Percentiles rank a stretch among this genome's conserved stretches.
phyloP scores from a whole-genome alignment of 2,888 invertebrate genomes.

The Microdon myrmicae region DNA sequence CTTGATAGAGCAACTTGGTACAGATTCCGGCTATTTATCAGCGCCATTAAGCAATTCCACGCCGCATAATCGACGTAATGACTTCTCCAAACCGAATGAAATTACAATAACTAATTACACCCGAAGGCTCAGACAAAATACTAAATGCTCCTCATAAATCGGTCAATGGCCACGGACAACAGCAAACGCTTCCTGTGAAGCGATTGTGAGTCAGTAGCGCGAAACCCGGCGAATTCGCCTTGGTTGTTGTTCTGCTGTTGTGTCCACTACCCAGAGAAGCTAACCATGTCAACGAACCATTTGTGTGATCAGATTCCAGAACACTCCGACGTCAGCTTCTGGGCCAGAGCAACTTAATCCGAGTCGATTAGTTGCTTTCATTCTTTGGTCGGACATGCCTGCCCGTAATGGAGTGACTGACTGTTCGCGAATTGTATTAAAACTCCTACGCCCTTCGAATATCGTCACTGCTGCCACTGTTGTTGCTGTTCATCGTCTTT shows the following conservation, averaged over 20 bases:
- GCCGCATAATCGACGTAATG: no score
- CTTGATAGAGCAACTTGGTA: no score
- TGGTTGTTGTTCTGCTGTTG: slow-evolving; percentile 22
- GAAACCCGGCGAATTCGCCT: background rate
- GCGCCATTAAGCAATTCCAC: no score
- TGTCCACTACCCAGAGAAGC: slow-evolving; percentile 5
- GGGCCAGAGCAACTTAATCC: slow-evolving; percentile 50
- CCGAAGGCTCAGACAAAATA: no score
- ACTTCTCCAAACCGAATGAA: no score
- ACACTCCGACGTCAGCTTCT: slow-evolving; percentile 24
- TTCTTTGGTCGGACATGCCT: slow-evolving; percentile 21
- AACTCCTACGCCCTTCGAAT: slow-evolving; percentile 23
- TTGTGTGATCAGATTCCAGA: slow-evolving; percentile 40
- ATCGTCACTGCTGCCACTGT: slow-evolving; percentile 1
- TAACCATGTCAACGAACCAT: slow-evolving; percentile 46
- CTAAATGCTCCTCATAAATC: slow-evolving; percentile 28
- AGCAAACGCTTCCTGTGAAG: slow-evolving; percentile 23
- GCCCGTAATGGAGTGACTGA: background rate
- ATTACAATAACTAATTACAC: no score
- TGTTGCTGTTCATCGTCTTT: background rate
- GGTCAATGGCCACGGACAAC: slow-evolving; percentile 31
- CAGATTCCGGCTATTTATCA: no score
- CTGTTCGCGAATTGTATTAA: slow-evolving; percentile 34
- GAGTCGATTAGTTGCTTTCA: slow-evolving; percentile 46
- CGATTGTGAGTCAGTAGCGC: slow-evolving; percentile 5